Conservation (phyloP, 2,888 invertebrate genomes). For the Pollenia labialis region DNA sequence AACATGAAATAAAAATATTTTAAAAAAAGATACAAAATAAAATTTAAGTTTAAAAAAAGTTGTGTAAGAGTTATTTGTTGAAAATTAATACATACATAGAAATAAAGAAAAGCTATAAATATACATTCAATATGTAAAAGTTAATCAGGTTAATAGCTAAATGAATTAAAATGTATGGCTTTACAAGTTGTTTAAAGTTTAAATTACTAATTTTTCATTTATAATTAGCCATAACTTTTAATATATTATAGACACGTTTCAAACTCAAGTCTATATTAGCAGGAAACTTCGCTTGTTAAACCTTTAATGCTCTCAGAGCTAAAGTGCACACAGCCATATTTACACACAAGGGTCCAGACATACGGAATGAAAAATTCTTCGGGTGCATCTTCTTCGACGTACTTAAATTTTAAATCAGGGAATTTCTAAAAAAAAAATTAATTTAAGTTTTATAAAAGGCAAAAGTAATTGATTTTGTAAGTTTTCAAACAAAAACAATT, state of each 20-base stretch:
- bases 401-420: slow-evolving; percentile 98
- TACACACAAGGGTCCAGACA: slow-evolving; percentile 96
- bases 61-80: too few relatives aligned
- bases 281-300: slow-evolving; percentile 82
- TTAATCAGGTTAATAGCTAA: background rate
- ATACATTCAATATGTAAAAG: slow-evolving; percentile 37
- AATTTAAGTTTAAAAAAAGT: too few relatives aligned
- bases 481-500: too few relatives aligned
- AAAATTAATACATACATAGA: background rate
- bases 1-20: too few relatives aligned
- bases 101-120: slow-evolving; percentile 19
- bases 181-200: slow-evolving; percentile 16
- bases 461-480: too few relatives aligned
- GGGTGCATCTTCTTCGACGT: slow-evolving; percentile 99
- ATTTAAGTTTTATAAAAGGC: too few relatives aligned
- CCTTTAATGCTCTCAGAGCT: slow-evolving; percentile 84
- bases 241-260: slow-evolving; percentile 65
- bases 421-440: slow-evolving; percentile 91
- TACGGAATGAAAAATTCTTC: slow-evolving; percentile 99
- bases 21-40: too few relatives aligned
- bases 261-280: slow-evolving; percentile 80
- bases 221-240: slow-evolving; percentile 17
- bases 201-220: slow-evolving; percentile 25
- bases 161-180: background rate
- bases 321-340: slow-evolving; percentile 85